Conservation (phyloP, 2,888 invertebrate genomes). For the Syrphus vitripennis region DNA sequence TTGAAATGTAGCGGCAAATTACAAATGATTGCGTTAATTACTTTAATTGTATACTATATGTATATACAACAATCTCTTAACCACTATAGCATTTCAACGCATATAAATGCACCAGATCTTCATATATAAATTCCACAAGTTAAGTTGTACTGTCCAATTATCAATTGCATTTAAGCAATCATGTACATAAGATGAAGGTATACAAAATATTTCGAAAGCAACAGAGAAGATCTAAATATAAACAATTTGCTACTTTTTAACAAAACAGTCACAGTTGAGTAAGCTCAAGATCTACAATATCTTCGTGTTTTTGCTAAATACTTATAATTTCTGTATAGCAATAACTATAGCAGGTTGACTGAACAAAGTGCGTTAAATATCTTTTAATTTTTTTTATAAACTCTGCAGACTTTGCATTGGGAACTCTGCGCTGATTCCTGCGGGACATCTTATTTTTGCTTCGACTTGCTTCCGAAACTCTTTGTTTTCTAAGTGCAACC, state of each 20-base stretch:
- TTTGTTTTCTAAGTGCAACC: no score
- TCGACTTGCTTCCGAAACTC: no score
- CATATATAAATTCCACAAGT: neutral
- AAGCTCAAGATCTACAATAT: no score
- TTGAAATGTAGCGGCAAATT: slow-evolving; percentile 60
- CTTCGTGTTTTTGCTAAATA: neutral
- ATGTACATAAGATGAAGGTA: neutral
- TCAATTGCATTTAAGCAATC: slow-evolving; percentile 20
- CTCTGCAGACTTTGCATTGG: no score
- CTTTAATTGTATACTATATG: neutral
- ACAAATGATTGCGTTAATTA: slow-evolving; percentile 65
- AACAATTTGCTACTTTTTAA: slow-evolving; percentile 30
- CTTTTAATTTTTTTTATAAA: no score
- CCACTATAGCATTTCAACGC: neutral
- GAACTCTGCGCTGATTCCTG: no score
- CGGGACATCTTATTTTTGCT: no score
- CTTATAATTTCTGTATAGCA: no score
- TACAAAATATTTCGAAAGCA: neutral
- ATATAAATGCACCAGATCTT: neutral
- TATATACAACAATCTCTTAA: slow-evolving; percentile 29
- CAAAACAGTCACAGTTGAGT: neutral
- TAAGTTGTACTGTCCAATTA: slow-evolving; percentile 1
- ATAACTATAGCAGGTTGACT: no score
- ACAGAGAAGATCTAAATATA: neutral
- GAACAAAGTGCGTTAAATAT: no score